Percentiles rank a stretch among this genome's conserved stretches.
phyloP scores from a whole-genome alignment of 2,888 invertebrate species.

The Podotricha telesiphe region DNA sequence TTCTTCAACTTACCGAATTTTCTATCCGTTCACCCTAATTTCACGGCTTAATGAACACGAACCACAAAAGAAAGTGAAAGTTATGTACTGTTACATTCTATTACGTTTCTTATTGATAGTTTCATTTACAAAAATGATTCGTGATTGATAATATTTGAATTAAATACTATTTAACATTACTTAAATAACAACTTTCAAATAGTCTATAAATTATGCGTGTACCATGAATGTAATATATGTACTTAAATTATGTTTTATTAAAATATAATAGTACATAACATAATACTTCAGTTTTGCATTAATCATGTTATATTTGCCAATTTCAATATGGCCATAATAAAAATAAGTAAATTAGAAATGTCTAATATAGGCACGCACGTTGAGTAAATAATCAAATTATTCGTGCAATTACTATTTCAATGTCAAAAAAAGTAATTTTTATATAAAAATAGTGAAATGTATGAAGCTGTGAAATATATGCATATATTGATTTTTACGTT shows the following conservation, averaged over 20 bases:
- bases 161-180: background rate
- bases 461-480: background rate
- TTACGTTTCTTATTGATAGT: conserved; percentile 23
- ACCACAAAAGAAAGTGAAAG: conserved; percentile 61
- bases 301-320: too few species aligned
- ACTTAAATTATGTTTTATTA: too few species aligned
- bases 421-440: background rate
- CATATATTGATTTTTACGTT: conserved; percentile 20
- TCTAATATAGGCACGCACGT: too few species aligned
- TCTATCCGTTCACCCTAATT: conserved; percentile 54
- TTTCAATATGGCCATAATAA: too few species aligned
- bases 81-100: conserved; percentile 39
- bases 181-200: background rate
- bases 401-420: too few species aligned
- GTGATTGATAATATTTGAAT: background rate
- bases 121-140: background rate
- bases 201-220: background rate
- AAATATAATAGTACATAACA: too few species aligned
- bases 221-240: too few species aligned
- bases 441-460: background rate
- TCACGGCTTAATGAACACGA: conserved; percentile 63
- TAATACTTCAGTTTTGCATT: too few species aligned
- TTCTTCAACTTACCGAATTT: conserved; percentile 30
- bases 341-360: too few species aligned
- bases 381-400: too few species aligned